These are phyloP conservation scores for Vultur gryphus DNA, from an alignment of 2,797 vertebrate species.

Conservation along the genomic window DNA sequence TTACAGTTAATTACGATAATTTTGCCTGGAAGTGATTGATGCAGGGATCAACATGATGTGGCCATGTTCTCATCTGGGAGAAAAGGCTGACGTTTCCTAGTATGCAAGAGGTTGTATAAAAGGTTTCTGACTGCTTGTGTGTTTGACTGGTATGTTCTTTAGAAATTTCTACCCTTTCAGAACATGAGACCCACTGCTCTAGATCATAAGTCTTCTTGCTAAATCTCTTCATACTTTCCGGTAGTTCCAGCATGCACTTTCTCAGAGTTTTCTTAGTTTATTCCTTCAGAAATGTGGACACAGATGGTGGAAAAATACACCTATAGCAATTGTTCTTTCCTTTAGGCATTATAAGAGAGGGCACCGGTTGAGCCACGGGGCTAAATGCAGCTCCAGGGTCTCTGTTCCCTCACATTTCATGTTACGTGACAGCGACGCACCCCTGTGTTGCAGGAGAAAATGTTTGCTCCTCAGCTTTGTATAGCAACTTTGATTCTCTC, in stretches of 20 bases:
- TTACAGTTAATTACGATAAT: slow-evolving; percentile 2
- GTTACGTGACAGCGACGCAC: neutral
- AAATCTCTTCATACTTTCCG: neutral
- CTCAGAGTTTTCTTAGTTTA: neutral
- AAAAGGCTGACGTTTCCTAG: neutral
- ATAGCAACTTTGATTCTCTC: neutral
- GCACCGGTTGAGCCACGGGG: neutral
- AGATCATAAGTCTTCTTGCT: neutral
- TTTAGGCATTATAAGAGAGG: neutral
- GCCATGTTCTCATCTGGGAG: neutral
- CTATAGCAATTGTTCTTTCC: neutral
- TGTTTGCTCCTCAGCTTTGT: neutral
- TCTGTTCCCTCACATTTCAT: neutral
- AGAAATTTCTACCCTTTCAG: neutral
- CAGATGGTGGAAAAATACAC: neutral
- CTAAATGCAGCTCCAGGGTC: neutral
- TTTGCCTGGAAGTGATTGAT: slow-evolving; percentile 8
- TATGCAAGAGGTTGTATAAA: neutral
- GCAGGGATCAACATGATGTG: neutral
- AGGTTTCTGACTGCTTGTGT: neutral
- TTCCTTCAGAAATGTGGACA: neutral
- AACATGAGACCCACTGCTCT: neutral
- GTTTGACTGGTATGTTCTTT: neutral
- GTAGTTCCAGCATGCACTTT: neutral
- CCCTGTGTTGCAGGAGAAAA: neutral